Evolutionary conservation across 2,888 invertebrate species (phyloP).

Genomic region (Agelastica alni): DNA sequence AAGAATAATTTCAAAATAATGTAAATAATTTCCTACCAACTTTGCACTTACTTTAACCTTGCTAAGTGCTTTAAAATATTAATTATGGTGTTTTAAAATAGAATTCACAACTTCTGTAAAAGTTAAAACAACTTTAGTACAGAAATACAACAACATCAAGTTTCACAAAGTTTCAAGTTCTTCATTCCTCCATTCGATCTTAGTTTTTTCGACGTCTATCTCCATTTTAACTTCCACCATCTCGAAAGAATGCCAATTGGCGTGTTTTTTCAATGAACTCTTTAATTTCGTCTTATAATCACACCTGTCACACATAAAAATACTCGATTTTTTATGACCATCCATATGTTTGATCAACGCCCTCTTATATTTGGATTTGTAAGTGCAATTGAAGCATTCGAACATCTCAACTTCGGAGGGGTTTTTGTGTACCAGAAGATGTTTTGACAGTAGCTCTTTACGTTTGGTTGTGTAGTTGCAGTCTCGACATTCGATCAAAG

Average conservation of each 20-base stretch:
- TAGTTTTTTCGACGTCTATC: background rate
- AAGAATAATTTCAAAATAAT: no score
- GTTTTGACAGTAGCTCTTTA: conserved; percentile 27
- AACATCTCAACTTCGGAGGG: conserved; percentile 27
- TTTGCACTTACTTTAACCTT: no score
- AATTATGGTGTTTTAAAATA: no score
- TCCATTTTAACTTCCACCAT: conserved; percentile 5
- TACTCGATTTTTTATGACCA: conserved; percentile 13
- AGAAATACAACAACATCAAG: no score
- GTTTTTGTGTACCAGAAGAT: conserved; percentile 27
- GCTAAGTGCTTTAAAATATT: no score
- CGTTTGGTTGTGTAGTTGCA: conserved; percentile 29
- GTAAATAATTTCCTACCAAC: no score
- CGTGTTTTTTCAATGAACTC: conserved; percentile 8
- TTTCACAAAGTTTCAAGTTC: no score
- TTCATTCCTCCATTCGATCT: background rate
- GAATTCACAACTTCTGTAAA: no score
- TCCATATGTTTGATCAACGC: conserved; percentile 26
- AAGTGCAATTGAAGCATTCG: conserved; percentile 26
- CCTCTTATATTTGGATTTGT: conserved; percentile 29
- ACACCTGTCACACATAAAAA: conserved; percentile 5
- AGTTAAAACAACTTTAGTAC: no score
- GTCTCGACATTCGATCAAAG: conserved; percentile 26
- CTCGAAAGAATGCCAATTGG: background rate
- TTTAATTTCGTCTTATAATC: conserved; percentile 10